Evolutionary conservation across 1,140 invertebrate genomes (phyloP).

Genomic region (Pygmarrhopalites habei): DNA sequence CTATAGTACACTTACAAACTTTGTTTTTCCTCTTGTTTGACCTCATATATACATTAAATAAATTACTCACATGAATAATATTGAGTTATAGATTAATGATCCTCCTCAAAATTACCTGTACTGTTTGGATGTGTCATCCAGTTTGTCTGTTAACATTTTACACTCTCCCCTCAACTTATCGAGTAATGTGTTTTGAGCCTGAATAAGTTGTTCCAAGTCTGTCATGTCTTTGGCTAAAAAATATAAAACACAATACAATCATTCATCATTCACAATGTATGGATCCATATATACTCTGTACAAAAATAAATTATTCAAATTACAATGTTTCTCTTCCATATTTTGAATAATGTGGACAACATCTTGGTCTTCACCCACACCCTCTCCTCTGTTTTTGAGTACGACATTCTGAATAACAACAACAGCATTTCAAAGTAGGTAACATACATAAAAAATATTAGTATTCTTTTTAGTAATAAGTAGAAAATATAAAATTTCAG

Average conservation of each 20-base stretch:
- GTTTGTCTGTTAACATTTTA: constrained; percentile 71
- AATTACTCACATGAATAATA: too few species aligned
- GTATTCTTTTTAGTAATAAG: background rate
- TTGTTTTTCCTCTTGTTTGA: too few species aligned
- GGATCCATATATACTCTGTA: background rate
- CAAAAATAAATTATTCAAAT: constrained; percentile 27
- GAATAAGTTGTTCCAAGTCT: constrained; percentile 75
- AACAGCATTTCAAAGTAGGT: too few species aligned
- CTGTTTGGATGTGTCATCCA: constrained; percentile 70
- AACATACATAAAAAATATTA: too few species aligned
- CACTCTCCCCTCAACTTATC: constrained; percentile 76
- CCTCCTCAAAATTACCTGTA: too few species aligned
- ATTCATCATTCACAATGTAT: constrained; percentile 16
- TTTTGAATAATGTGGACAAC: constrained; percentile 50
- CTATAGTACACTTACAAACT: constrained; percentile 21
- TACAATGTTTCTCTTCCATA: constrained; percentile 74
- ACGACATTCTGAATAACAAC: background rate
- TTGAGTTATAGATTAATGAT: too few species aligned
- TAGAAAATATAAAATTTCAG: background rate
- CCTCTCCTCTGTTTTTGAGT: constrained; percentile 4
- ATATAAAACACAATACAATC: too few species aligned
- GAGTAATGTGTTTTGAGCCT: constrained; percentile 77
- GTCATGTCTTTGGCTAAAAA: constrained; percentile 55
- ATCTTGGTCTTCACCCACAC: constrained; percentile 9
- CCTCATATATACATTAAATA: too few species aligned